These are phyloP conservation scores for Nematostella vectensis DNA, from an alignment of 92 coral and sea anemone species.

Conservation along the genomic window DNA sequence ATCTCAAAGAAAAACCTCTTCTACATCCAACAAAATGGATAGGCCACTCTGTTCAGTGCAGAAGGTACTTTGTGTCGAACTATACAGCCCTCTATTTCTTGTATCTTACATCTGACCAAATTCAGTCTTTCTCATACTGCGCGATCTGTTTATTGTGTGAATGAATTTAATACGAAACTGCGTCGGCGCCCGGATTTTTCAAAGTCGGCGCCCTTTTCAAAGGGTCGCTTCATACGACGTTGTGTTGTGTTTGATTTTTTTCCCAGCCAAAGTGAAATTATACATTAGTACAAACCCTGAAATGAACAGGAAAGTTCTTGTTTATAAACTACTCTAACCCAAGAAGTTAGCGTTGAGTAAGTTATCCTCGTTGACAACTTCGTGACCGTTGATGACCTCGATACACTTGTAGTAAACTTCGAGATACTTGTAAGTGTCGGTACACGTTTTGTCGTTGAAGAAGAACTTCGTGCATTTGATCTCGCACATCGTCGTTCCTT, in stretches of 20 bases:
- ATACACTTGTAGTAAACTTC: constrained; percentile 99
- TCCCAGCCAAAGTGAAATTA: constrained; percentile 58
- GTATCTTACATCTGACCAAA: constrained; percentile 36
- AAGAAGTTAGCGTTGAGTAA: constrained; percentile 95
- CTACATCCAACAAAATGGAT: constrained; percentile 1
- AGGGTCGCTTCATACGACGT: background rate
- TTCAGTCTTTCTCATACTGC: constrained; percentile 16
- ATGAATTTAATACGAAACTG: constrained; percentile 11
- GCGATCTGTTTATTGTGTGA: constrained; percentile 13
- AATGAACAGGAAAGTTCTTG: constrained; percentile 25
- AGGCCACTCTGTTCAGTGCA: background rate
- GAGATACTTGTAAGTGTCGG: constrained; percentile 92
- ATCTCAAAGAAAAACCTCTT: background rate
- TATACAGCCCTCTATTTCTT: constrained; percentile 19
- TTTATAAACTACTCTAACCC: constrained; percentile 54
- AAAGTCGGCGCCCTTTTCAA: background rate
- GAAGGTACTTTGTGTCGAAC: constrained; percentile 3
- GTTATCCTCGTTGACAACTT: constrained; percentile 98
- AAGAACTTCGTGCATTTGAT: constrained; percentile 96
- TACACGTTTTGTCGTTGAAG: constrained; percentile 80
- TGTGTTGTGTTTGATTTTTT: constrained; percentile 1
- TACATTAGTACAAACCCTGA: constrained; percentile 34
- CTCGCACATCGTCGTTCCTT: constrained; percentile 99
- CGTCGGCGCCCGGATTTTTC: no score
- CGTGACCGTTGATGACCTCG: constrained; percentile 99